Percentiles rank a stretch among this genome's conserved stretches.
These are phyloP conservation scores for Corythornis cristatus DNA, from an alignment of 2,113 vertebrate genomes.

Conservation along the genomic window DNA sequence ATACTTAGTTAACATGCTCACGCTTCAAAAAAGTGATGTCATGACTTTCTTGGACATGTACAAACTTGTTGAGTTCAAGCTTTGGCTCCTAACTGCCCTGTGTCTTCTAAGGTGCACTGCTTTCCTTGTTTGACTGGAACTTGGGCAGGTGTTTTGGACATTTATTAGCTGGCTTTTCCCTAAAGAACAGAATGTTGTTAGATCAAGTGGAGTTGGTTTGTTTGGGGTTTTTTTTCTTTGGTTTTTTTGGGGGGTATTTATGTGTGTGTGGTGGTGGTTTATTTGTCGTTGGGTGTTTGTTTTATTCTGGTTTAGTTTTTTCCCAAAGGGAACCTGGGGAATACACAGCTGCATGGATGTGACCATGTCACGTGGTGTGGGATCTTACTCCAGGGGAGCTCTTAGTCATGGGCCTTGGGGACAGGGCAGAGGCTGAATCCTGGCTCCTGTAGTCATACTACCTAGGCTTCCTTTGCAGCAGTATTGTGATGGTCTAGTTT, in stretches of 20 bases:
- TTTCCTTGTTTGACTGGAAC: not conserved
- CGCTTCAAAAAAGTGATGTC: not conserved
- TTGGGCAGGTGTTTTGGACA: not conserved
- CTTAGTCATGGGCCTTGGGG: slow-evolving; percentile 51
- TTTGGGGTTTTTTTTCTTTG: fast-evolving
- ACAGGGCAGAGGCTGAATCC: slow-evolving; percentile 44
- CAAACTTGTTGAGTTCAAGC: not conserved
- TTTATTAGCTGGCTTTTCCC: not conserved
- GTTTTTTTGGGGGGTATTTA: too few relatives aligned
- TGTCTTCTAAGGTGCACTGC: not conserved
- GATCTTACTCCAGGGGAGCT: not conserved
- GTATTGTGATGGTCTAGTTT: not conserved
- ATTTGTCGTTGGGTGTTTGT: too few relatives aligned
- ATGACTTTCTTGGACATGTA: not conserved
- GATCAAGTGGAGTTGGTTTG: not conserved
- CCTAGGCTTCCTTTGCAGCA: not conserved
- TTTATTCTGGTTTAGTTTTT: too few relatives aligned
- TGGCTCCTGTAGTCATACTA: not conserved
- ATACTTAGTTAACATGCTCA: not conserved
- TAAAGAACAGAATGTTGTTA: not conserved
- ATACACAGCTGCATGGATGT: not conserved
- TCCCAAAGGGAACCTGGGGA: not conserved
- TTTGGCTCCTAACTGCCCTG: not conserved
- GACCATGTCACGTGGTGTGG: not conserved
- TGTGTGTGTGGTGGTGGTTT: too few relatives aligned